Conservation (phyloP, 2,888 invertebrate species). For the Drosophila mercatorum region DNA sequence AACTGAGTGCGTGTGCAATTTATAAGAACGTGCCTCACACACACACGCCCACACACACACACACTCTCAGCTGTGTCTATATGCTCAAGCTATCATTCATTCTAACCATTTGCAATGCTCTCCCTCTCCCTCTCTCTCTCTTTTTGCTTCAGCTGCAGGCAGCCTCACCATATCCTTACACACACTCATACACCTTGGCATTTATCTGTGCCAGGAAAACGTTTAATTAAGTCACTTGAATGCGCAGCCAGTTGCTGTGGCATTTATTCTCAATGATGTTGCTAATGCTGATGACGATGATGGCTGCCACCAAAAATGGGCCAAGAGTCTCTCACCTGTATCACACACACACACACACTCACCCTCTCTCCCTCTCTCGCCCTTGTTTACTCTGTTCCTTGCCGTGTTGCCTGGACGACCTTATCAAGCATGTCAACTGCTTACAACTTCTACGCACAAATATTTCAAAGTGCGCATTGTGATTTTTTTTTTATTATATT, state of each 20-base stretch:
- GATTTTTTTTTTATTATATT: constrained; percentile 55
- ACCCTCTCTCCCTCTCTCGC: background rate
- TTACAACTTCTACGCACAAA: constrained; percentile 38
- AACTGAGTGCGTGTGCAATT: constrained; percentile 70
- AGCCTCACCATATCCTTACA: constrained; percentile 32
- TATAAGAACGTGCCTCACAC: constrained; percentile 63
- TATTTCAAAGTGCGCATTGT: constrained; percentile 65
- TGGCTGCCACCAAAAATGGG: constrained; percentile 16
- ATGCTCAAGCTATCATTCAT: constrained; percentile 55
- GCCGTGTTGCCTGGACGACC: constrained; percentile 48
- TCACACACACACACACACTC: background rate
- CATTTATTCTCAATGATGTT: constrained; percentile 78
- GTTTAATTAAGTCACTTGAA: constrained; percentile 77
- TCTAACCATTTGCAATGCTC: constrained; percentile 36
- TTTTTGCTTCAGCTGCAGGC: constrained; percentile 14
- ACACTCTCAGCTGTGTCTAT: constrained; percentile 3
- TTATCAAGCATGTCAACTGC: constrained; percentile 52
- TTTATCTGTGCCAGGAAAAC: constrained; percentile 71
- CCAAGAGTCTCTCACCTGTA: constrained; percentile 22
- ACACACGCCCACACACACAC: constrained; percentile 4
- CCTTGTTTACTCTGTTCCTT: constrained; percentile 32
- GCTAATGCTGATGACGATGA: constrained; percentile 71
- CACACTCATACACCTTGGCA: constrained; percentile 35
- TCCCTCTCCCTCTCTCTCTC: background rate
- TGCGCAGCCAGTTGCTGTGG: constrained; percentile 72